Evolutionary conservation across 2,797 vertebrate species (phyloP).

Genomic region (Oryzias dopingdopingensis): DNA sequence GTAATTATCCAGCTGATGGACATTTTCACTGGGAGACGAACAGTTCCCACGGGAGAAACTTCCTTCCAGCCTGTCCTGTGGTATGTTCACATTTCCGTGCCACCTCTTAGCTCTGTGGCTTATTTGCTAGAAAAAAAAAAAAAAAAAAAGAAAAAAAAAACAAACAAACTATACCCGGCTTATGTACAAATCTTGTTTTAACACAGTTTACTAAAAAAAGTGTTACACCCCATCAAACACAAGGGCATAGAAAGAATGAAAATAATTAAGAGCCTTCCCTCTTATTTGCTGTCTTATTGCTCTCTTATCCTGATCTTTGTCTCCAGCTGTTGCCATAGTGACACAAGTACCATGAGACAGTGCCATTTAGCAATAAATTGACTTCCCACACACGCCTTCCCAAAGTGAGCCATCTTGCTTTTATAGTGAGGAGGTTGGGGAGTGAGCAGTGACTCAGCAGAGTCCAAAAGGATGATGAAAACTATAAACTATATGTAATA

Average conservation of each 20-base stretch:
- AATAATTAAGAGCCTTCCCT: not conserved
- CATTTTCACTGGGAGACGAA: not conserved
- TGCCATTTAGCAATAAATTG: slow-evolving; percentile 50
- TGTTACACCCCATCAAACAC: not conserved
- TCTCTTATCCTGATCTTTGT: slow-evolving; percentile 7
- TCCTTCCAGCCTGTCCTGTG: not conserved
- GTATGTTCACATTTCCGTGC: not conserved
- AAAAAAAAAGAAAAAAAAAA: no score
- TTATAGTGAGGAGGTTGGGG: not conserved
- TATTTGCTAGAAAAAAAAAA: no score
- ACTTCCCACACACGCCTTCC: slow-evolving; percentile 15
- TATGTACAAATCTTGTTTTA: no score
- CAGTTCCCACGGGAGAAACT: not conserved
- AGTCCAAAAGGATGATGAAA: not conserved
- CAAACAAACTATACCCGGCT: no score
- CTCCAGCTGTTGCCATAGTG: slow-evolving; percentile 59
- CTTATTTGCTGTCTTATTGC: slow-evolving; percentile 1
- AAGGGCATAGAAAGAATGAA: not conserved
- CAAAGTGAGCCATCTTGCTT: not conserved
- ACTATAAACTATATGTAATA: no score
- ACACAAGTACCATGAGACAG: slow-evolving; percentile 34
- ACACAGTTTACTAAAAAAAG: not conserved
- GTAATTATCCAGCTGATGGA: slow-evolving; percentile 1
- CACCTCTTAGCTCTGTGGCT: not conserved
- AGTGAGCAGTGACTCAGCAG: not conserved